A percentile compares a stretch with the other conserved stretches of the same genome.
These are phyloP conservation scores for Psettodes erumei DNA, from an alignment of 2,113 vertebrate species.

Conservation along the genomic window DNA sequence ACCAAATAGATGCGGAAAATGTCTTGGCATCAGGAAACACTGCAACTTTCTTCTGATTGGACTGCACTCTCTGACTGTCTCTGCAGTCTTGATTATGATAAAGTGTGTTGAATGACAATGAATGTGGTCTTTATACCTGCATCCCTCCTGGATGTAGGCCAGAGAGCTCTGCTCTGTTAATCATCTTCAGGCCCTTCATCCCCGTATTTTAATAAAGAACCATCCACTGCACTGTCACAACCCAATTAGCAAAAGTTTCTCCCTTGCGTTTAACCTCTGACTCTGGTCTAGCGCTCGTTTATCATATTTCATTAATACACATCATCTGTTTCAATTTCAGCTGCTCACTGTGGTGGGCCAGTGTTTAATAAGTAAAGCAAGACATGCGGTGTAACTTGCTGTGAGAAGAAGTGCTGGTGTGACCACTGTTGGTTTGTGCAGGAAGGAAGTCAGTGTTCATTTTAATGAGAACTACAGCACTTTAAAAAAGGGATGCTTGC, in stretches of 20 bases:
- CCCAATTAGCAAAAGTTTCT: not conserved
- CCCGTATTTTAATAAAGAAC: not conserved
- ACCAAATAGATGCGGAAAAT: not conserved
- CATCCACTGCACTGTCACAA: not conserved
- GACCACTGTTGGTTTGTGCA: not conserved
- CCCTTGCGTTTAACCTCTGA: not conserved
- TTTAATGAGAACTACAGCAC: constrained; percentile 9
- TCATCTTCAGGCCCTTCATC: not conserved
- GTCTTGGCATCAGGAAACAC: constrained; percentile 18
- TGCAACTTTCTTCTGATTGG: not conserved
- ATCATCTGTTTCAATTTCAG: not conserved
- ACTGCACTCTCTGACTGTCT: not conserved
- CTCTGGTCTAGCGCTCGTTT: not conserved
- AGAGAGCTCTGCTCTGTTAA: not conserved
- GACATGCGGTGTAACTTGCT: not conserved
- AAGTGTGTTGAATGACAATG: constrained; percentile 1
- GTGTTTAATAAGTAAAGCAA: constrained; percentile 25
- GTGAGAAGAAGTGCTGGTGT: constrained; percentile 22
- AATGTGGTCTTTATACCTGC: not conserved
- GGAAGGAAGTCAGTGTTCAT: constrained; percentile 13
- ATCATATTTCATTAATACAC: not conserved
- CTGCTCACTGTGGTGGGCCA: not conserved
- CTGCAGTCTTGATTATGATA: constrained; percentile 16
- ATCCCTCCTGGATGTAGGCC: constrained; percentile 5
- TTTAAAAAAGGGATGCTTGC: constrained; percentile 7